Percentiles rank a stretch among this genome's conserved stretches.
phyloP scores from a whole-genome alignment of 1,140 invertebrate genomes.

The Scaptomyza pallida region DNA sequence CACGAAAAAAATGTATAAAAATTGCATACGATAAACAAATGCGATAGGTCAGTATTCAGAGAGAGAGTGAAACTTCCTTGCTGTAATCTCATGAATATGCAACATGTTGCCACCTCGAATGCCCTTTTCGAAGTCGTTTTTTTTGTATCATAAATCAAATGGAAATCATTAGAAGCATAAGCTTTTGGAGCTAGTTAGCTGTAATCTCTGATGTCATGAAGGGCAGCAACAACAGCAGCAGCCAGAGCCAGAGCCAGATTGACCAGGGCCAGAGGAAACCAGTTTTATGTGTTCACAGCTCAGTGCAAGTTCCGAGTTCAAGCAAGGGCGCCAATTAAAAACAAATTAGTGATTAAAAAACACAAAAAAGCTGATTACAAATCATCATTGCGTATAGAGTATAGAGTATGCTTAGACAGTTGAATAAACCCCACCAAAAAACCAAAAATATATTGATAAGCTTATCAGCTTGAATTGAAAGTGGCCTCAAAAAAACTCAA shows the following conservation, averaged over 20 bases:
- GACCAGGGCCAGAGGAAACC: conserved; percentile 37
- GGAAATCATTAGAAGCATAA: conserved; percentile 17
- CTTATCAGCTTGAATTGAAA: conserved; percentile 26
- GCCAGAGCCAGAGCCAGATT: not conserved
- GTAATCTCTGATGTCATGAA: conserved; percentile 18
- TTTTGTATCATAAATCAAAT: conserved; percentile 27
- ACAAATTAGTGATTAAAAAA: conserved; percentile 37
- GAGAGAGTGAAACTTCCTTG: no score
- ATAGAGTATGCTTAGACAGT: conserved; percentile 26
- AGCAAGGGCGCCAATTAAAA: conserved; percentile 50
- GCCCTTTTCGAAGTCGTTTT: not conserved
- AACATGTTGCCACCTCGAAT: not conserved
- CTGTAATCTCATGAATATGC: conserved; percentile 37
- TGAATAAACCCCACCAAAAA: conserved; percentile 26
- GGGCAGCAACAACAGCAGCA: conserved; percentile 5
- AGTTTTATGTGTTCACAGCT: conserved; percentile 31
- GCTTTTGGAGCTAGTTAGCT: conserved; percentile 4
- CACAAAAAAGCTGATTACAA: conserved; percentile 27
- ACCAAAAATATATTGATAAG: conserved; percentile 28
- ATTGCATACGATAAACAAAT: conserved; percentile 17
- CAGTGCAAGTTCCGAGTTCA: conserved; percentile 37
- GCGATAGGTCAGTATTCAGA: conserved; percentile 25
- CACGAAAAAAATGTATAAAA: conserved; percentile 2
- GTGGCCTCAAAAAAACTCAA: conserved; percentile 7
- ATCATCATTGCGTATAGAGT: conserved; percentile 24